Evolutionary conservation across 2,113 vertebrate genomes (phyloP), one percentile per base, ranked within the genome.

Genomic region (Phycodurus eques): DNA sequence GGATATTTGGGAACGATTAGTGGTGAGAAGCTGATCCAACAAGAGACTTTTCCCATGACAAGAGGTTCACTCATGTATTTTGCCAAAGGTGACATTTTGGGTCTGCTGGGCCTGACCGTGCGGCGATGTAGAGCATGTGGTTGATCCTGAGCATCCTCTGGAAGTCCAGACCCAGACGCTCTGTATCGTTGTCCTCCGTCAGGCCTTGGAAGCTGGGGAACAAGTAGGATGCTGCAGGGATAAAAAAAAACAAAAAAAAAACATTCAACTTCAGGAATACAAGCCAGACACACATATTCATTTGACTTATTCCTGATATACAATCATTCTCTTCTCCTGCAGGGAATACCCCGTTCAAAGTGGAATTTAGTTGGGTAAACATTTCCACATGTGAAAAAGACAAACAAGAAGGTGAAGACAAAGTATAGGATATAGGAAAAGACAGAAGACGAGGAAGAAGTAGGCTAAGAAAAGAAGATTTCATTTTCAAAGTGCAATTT

Each of bases 111-210:
- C 85, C 92, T 91, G 87, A 98, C 96, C 96, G 93, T n/a, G 95
- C 96, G 22, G 96, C 95, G 1, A 98, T 88, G 73, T 96, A 94
- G 72, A 98, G 93, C 68, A 94, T 95, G 83, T 93, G 91, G 88
- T 96, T 96, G 88, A 98, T 92, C 72, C 90, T 93, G 80, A 97
- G 89, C 94, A 97, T 95, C 80, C 88, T 90, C 91, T 98, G 96
- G 89, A 98, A 96, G 89, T 95, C 96, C 81, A 97, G 85, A 69
- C 96, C 96, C 53, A 96, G 94, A 33, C 92, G 91, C 0, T 91
- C 89, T 0, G 93, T 94, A 88, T 91, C 93, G 27, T 95, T 94
- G 90, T 96, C 95, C 0, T 92, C 94, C 73, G 91, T 81, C 42
- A 96, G 90, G 1, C 96, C 96, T 69, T 92, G 92, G 84, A 98